Conservation (phyloP, 2,113 vertebrate genomes). For the Brachirus orientalis region DNA sequence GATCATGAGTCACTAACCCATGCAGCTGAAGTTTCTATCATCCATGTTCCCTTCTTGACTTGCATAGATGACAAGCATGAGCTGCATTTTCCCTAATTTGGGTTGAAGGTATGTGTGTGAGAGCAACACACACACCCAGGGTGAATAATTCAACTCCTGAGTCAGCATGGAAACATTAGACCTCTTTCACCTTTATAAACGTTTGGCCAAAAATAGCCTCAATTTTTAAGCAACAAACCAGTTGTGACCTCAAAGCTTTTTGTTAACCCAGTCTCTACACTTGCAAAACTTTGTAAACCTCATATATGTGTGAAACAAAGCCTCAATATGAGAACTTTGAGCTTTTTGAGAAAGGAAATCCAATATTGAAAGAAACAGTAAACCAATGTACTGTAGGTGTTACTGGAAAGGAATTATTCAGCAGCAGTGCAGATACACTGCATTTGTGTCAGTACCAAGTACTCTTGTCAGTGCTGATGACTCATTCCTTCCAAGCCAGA, state of each 20-base stretch:
- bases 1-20: conserved; percentile 61
- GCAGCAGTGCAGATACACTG: neutral
- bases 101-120: conserved; percentile 60
- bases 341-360: neutral
- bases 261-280: conserved; percentile 6
- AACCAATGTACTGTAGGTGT: neutral
- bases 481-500: conserved; percentile 56
- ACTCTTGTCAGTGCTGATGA: conserved; percentile 40
- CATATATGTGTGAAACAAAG: neutral
- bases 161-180: conserved; percentile 66
- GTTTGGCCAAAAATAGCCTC: conserved; percentile 40
- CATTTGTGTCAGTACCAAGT: conserved; percentile 15
- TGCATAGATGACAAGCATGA: conserved; percentile 42
- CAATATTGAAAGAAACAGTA: neutral
- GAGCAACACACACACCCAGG: conserved; percentile 34
- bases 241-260: conserved; percentile 1
- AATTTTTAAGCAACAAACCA: conserved; percentile 24
- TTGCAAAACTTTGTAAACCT: too few relatives aligned
- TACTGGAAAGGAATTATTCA: conserved; percentile 18
- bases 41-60: conserved; percentile 42
- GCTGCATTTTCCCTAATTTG: conserved; percentile 69
- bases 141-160: conserved; percentile 71
- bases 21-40: conserved; percentile 44
- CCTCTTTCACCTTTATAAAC: conserved; percentile 50
- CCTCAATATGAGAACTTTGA: neutral